phyloP scores from a whole-genome alignment of 2,888 invertebrate genomes.

The Thera britannica region DNA sequence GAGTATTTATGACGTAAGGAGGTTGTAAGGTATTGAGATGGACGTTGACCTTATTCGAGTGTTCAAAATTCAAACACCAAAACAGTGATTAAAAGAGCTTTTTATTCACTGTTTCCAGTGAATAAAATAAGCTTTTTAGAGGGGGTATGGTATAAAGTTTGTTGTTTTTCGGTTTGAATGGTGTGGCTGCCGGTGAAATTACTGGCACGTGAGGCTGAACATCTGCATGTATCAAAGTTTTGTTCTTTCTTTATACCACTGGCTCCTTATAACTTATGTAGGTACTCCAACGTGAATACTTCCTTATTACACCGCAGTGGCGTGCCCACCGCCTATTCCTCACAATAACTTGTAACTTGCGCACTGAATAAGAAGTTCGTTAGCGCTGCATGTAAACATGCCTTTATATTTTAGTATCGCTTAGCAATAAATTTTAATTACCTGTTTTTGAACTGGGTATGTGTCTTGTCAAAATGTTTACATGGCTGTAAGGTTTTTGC shows the following conservation, averaged over 20 bases:
- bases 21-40: too few relatives aligned
- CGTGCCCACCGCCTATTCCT: constrained; percentile 50
- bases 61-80: too few relatives aligned
- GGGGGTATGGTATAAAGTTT: too few relatives aligned
- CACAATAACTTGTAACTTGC: constrained; percentile 38
- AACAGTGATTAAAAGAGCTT: too few relatives aligned
- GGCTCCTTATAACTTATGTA: not conserved
- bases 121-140: too few relatives aligned
- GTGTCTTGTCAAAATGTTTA: constrained; percentile 30
- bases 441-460: constrained; percentile 14
- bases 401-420: constrained; percentile 36
- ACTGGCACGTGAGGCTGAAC: too few relatives aligned
- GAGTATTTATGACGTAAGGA: too few relatives aligned
- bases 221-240: too few relatives aligned
- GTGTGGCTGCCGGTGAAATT: too few relatives aligned
- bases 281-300: constrained; percentile 8
- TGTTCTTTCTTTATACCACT: not conserved
- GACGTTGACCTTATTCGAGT: too few relatives aligned
- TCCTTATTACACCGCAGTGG: constrained; percentile 44
- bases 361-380: constrained; percentile 45
- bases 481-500: constrained; percentile 11
- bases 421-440: constrained; percentile 36
- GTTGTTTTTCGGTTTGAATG: too few relatives aligned
- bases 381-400: constrained; percentile 43
- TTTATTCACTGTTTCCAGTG: too few relatives aligned